These are phyloP conservation scores for Istiophorus platypterus DNA, from an alignment of 2,113 vertebrate species.

Conservation along the genomic window DNA sequence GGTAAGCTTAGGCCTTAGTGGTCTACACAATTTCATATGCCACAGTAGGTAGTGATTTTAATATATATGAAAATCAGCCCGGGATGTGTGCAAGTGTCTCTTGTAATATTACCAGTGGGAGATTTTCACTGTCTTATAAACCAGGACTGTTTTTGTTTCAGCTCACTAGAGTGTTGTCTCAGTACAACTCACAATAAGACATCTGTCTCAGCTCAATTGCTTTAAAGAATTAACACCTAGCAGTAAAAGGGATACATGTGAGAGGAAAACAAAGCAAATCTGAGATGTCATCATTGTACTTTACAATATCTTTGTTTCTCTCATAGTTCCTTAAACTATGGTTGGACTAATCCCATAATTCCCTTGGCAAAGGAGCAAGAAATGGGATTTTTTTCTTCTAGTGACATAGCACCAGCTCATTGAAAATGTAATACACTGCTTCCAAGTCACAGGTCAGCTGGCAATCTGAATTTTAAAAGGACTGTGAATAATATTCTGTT, in stretches of 20 bases:
- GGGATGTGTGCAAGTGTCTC: slow-evolving; percentile 89
- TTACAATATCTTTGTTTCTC: slow-evolving; percentile 54
- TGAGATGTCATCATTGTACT: slow-evolving; percentile 29
- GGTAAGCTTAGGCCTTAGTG: slow-evolving; percentile 85
- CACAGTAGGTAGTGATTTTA: slow-evolving; percentile 91
- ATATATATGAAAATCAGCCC: slow-evolving; percentile 99
- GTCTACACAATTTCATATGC: slow-evolving; percentile 89
- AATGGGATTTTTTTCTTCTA: slow-evolving; percentile 83
- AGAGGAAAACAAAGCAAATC: slow-evolving; percentile 43
- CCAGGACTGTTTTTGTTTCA: slow-evolving; percentile 53
- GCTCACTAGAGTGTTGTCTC: slow-evolving; percentile 43
- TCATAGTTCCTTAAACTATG: slow-evolving; percentile 64
- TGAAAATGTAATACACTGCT: slow-evolving; percentile 99
- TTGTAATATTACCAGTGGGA: slow-evolving; percentile 87
- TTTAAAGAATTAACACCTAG: slow-evolving; percentile 39
- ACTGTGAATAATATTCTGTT: slow-evolving; percentile 99
- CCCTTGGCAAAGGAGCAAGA: slow-evolving; percentile 80
- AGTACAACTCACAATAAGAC: slow-evolving; percentile 42
- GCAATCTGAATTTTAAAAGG: slow-evolving; percentile 99
- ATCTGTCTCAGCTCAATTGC: slow-evolving; percentile 29
- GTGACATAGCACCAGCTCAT: slow-evolving; percentile 93
- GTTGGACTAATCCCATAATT: slow-evolving; percentile 83
- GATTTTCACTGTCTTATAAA: slow-evolving; percentile 72
- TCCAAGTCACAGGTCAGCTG: slow-evolving; percentile 99
- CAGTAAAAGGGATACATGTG: slow-evolving; percentile 9